Conservation (phyloP, 2,113 vertebrate genomes). For the Actinemys pallida region DNA sequence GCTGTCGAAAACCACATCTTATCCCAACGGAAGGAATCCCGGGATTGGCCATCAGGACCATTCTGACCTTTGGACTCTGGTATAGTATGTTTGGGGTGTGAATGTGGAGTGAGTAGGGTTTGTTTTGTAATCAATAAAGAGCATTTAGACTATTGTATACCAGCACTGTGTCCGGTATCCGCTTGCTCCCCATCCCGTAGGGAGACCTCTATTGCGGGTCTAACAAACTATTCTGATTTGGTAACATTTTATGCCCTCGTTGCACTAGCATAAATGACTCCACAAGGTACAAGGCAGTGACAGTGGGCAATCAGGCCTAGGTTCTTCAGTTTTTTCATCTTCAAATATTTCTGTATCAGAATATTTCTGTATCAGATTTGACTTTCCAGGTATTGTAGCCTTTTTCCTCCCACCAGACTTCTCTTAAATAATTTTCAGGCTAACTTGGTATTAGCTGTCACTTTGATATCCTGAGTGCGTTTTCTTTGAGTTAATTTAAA, state of each 20-base stretch:
- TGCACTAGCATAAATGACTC: background rate
- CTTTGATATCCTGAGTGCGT: background rate
- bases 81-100: no score
- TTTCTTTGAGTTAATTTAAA: background rate
- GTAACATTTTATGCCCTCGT: background rate
- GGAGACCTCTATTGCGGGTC: no score
- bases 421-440: background rate
- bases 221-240: background rate
- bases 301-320: background rate
- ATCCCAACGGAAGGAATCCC: no score
- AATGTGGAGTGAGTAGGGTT: no score
- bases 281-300: background rate
- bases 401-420: background rate
- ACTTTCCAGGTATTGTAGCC: background rate
- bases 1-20: no score
- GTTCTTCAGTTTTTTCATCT: background rate
- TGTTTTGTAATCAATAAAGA: no score
- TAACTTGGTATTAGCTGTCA: background rate
- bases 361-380: background rate
- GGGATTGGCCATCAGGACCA: no score
- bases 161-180: no score
- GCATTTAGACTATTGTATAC: no score
- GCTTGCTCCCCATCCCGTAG: no score
- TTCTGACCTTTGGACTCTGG: no score
- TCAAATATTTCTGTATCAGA: background rate